Evolutionary conservation across 2,113 vertebrate species (phyloP).

Genomic region (Aepyceros melampus): DNA sequence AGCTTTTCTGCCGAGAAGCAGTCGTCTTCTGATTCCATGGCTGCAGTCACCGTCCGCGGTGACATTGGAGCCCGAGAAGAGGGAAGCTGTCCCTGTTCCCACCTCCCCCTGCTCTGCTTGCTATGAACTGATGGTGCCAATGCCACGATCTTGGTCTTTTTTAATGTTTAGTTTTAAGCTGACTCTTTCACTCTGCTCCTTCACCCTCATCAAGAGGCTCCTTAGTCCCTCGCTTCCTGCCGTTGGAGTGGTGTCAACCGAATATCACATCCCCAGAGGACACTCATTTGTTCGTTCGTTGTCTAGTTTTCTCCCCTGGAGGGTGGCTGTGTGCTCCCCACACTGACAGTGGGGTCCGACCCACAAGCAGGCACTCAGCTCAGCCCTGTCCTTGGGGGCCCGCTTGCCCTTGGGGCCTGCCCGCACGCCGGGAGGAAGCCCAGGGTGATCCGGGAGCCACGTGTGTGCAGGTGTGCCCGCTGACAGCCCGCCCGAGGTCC

Average conservation of each 20-base stretch:
- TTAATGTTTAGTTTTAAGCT: not conserved
- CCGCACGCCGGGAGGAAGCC: rapidly evolving
- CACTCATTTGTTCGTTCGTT: rapidly evolving
- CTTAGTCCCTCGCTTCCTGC: not conserved
- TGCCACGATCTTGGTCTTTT: rapidly evolving
- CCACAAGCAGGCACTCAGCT: rapidly evolving
- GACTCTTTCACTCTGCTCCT: not conserved
- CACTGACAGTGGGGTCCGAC: rapidly evolving
- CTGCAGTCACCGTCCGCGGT: rapidly evolving
- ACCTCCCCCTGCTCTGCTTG: rapidly evolving
- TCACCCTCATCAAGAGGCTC: not conserved
- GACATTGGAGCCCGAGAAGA: not conserved
- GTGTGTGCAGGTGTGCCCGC: rapidly evolving
- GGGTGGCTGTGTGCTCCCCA: not conserved
- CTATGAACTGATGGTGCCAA: rapidly evolving
- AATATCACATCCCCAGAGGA: rapidly evolving
- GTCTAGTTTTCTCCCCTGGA: no score
- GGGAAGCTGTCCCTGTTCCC: not conserved
- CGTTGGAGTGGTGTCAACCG: rapidly evolving
- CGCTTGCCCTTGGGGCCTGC: rapidly evolving
- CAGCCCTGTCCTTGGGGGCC: not conserved
- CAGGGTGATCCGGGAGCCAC: rapidly evolving
- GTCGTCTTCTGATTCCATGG: not conserved
- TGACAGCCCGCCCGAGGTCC: rapidly evolving
- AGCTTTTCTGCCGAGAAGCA: not conserved